Percentiles rank a stretch among this genome's conserved stretches.
phyloP scores from a whole-genome alignment of 2,888 invertebrate genomes.

The Diarsia dahlii region DNA sequence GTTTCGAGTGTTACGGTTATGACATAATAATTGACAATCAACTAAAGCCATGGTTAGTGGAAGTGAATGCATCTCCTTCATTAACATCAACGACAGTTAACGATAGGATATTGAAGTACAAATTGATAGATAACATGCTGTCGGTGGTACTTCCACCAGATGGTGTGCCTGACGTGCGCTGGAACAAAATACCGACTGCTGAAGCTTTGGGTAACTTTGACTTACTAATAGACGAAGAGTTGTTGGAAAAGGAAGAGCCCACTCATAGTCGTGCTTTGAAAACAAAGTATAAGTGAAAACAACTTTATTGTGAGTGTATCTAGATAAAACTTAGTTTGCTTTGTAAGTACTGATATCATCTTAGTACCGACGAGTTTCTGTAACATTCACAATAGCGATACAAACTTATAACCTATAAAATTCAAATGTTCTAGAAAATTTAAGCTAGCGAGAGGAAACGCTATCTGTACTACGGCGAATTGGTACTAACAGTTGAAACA shows the following conservation, averaged over 20 bases:
- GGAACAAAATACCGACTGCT: slow-evolving; percentile 95
- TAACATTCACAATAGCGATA: neutral
- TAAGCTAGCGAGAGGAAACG: neutral
- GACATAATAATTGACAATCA: slow-evolving; percentile 99
- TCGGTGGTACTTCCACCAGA: slow-evolving; percentile 97
- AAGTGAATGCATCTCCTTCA: slow-evolving; percentile 99
- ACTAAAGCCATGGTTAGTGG: slow-evolving; percentile 98
- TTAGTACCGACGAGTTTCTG: neutral
- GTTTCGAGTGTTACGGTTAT: slow-evolving; percentile 98
- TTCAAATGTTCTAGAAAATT: slow-evolving; percentile 31
- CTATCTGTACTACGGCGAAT: slow-evolving; percentile 3
- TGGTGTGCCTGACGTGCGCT: slow-evolving; percentile 96
- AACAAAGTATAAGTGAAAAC: slow-evolving; percentile 70
- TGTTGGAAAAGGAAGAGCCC: slow-evolving; percentile 92
- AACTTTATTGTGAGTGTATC: neutral
- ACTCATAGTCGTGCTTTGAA: slow-evolving; percentile 71
- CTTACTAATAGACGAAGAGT: slow-evolving; percentile 95
- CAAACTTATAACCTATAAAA: slow-evolving; percentile 21
- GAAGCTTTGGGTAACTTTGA: slow-evolving; percentile 96
- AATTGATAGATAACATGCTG: slow-evolving; percentile 97
- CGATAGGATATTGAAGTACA: slow-evolving; percentile 98
- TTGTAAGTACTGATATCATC: neutral
- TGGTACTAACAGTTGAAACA: slow-evolving; percentile 20
- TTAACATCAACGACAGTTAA: slow-evolving; percentile 98
- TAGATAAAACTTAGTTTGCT: slow-evolving; percentile 3